Evolutionary conservation across 2,113 vertebrate species (phyloP), one percentile per base, ranked within the genome.

Genomic region (Charadrius vociferus): DNA sequence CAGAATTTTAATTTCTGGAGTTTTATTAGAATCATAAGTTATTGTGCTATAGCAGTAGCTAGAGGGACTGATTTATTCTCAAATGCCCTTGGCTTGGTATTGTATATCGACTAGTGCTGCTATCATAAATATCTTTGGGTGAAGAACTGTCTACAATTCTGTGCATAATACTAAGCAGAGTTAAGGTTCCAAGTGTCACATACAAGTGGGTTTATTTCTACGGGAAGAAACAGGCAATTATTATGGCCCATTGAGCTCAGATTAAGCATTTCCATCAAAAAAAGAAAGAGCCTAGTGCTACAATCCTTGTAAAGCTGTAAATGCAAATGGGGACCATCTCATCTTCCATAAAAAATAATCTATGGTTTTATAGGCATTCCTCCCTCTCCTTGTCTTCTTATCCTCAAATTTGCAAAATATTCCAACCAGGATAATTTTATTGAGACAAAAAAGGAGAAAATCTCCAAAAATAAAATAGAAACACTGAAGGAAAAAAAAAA

Each of bases 231-330:
- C 84, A 87, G 94, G 81, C 91, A 95, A 95, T 95, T 97, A 96
- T 93, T 96, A 96, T 86, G 93, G 94, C 89, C 93, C 95, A 97
- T 92, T 97, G 90, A 95, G 70, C 73, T 94, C 93, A 96, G 94
- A 97, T 93, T 96, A 95, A 97, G 91, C 91, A 94, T 97, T 95
- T 95, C 83, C 84, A 94, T 70, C 14, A 88, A 88, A 92, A 93
- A 58, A 67, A 61, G n/a, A 5, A 87, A 86, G 43, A 81, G 65
- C 61, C 77, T 84, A 43, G 66, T 68, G 49, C 80, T 95, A 94
- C 94, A 97, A 58, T 61, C 94, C 91, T 89, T 92, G 92, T 97
- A 96, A 93, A 93, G 77, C 77, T 89, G 80, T 93, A 97, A 97
- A 95, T 95, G 96, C 73, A 96, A 93, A 96, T 93, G 83, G 77